Base-by-base conservation (phyloP, 2,113 vertebrate species). In the Amblyopsis rosae region DNA sequence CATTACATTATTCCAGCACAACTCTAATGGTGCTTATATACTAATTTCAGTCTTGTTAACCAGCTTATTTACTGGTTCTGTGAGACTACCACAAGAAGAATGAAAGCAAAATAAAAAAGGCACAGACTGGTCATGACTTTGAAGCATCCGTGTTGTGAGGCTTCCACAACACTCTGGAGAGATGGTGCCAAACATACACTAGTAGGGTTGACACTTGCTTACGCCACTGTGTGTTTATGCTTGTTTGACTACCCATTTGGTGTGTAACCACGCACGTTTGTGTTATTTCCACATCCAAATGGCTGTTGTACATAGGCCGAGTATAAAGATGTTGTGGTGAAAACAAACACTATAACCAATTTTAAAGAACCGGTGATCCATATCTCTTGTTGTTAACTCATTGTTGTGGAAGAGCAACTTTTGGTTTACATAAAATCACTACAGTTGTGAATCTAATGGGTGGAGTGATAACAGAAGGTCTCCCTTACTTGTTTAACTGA, bases 161-260 rank as follows among this genome's bases (percentile, higher is more conserved):
- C 71, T 87, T 85, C 59, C 82, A 73, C 71, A 91, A 93, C 90
- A 94, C 95, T 96, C 90, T 85, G 86, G 93, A 94, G 95, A 96
- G 94, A 96, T 95, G 95, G 94, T 89, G 90, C 89, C 90, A 77
- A 95, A 95, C 94, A 94, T 92, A 94, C 89, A 76, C 60, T 58
- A 69, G 66, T 12, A 48, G 91, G 85, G 93, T 92, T 92, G 73
- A 90, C 87, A 92, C 94, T 94, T 94, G 93, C 94, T 95, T 94
- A 91, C 94, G 92, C 94, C 91, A 92, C 94, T 78, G 86, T 76
- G 48, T 76, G 50, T 68, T 65, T 72, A 17, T 78, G 69, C 65
- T 74, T 70, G 76, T 78, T 56, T 60, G 69, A 78, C 53, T 33
- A 69, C 15, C 45, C 54, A 69, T 76, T 65, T 76, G 67, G 33